phyloP scores from a whole-genome alignment of 2,797 vertebrate species.

The Helicolenus hilgendorfi region DNA sequence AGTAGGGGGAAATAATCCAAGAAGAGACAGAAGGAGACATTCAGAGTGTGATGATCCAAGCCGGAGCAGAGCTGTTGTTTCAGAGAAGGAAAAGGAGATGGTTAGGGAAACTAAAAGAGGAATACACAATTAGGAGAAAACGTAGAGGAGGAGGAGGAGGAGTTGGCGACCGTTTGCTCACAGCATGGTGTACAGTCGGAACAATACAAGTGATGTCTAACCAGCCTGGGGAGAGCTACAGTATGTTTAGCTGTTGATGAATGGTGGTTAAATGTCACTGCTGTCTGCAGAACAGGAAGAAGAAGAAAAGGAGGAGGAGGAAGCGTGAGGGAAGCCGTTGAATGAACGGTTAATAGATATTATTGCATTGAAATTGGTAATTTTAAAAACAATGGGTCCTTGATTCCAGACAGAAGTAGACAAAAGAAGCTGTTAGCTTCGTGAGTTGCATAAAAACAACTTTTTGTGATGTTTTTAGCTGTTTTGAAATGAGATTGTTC shows the following conservation, averaged over 20 bases:
- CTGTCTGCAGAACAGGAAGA: conserved; percentile 3
- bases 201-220: background rate
- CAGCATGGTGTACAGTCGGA: background rate
- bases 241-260: conserved; percentile 4
- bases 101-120: background rate
- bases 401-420: too few species aligned
- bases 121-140: background rate
- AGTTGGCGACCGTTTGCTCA: background rate
- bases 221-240: background rate
- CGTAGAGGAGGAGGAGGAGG: background rate
- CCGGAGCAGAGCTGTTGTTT: background rate
- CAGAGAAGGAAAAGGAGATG: background rate
- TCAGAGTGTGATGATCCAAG: background rate
- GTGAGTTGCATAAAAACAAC: too few species aligned
- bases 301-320: background rate
- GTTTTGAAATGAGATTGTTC: too few species aligned
- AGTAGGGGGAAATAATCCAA: background rate
- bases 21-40: background rate
- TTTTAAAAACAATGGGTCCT: too few species aligned
- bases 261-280: conserved; percentile 27
- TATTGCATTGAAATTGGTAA: background rate
- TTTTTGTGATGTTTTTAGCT: too few species aligned
- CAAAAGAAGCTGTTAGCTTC: too few species aligned
- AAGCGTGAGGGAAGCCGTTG: background rate
- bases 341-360: background rate